phyloP scores from a whole-genome alignment of 1,140 invertebrate genomes.

The Lamellibrachia luymesi region DNA sequence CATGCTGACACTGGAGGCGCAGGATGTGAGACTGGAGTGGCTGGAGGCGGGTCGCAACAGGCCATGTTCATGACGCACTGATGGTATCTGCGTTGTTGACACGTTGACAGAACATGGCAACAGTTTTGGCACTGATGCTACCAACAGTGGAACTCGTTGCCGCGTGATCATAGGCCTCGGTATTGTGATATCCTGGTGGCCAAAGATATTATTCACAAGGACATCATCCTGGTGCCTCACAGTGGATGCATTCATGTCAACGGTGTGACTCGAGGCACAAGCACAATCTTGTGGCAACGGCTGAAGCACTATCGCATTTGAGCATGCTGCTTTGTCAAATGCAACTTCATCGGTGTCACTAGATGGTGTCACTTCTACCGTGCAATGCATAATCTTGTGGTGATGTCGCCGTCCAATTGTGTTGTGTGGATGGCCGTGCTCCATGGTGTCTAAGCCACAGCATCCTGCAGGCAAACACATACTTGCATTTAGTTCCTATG shows the following conservation, averaged over 20 bases:
- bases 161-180: not conserved
- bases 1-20: slow-evolving; percentile 10
- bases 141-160: not conserved
- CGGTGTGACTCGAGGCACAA: not conserved
- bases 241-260: not conserved
- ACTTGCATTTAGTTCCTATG: not conserved
- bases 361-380: not conserved
- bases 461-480: not conserved
- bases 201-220: not conserved
- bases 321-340: not conserved
- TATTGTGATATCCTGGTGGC: not conserved
- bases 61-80: not conserved
- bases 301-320: not conserved
- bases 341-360: not conserved
- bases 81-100: not conserved
- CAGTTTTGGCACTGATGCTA: not conserved
- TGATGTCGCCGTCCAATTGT: not conserved
- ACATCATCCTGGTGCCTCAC: not conserved
- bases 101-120: not conserved
- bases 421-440: slow-evolving; percentile 8
- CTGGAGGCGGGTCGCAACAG: not conserved
- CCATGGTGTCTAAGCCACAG: not conserved
- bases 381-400: not conserved
- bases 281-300: not conserved
- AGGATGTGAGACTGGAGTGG: not conserved